Percentiles rank a stretch among this genome's conserved stretches.
Evolutionary conservation across 2,888 invertebrate genomes (phyloP).

Genomic region (Neoascia interrupta): DNA sequence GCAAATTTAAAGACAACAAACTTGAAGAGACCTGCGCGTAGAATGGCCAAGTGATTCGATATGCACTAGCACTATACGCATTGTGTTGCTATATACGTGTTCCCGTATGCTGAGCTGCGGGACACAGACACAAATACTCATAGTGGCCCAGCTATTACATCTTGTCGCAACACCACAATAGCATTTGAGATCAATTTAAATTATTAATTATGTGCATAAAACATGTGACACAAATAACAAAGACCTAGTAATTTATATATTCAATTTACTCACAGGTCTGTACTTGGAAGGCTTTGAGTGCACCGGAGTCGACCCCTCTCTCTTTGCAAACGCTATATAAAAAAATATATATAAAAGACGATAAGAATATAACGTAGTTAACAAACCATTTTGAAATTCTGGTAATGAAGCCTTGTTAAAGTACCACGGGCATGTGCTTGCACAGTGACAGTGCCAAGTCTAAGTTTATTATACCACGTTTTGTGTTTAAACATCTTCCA

Average conservation of each 20-base stretch:
- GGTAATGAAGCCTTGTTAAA: conserved; percentile 82
- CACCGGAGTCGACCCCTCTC: conserved; percentile 73
- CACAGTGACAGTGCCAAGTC: conserved; percentile 82
- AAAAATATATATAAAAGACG: conserved; percentile 75
- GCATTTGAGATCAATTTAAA: background rate
- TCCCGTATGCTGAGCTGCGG: too few species aligned
- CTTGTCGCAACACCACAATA: too few species aligned
- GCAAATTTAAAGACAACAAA: too few species aligned
- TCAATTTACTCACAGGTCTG: conserved; percentile 63
- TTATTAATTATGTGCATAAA: too few species aligned
- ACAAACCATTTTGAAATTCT: conserved; percentile 74
- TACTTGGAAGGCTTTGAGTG: conserved; percentile 79
- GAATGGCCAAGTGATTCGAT: too few species aligned
- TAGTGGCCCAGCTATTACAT: too few species aligned
- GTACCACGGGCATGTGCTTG: conserved; percentile 88
- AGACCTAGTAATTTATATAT: background rate
- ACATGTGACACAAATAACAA: background rate
- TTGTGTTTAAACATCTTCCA: conserved; percentile 87
- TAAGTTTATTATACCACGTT: conserved; percentile 85
- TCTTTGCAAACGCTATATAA: conserved; percentile 70
- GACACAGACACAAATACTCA: too few species aligned
- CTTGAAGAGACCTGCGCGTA: too few species aligned
- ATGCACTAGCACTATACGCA: too few species aligned
- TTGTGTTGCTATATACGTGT: too few species aligned
- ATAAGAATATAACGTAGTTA: too few species aligned